Percentiles rank a stretch among this genome's conserved stretches.
Evolutionary conservation across 2,113 vertebrate species (phyloP).

Genomic region (Cephalopterus ornatus): DNA sequence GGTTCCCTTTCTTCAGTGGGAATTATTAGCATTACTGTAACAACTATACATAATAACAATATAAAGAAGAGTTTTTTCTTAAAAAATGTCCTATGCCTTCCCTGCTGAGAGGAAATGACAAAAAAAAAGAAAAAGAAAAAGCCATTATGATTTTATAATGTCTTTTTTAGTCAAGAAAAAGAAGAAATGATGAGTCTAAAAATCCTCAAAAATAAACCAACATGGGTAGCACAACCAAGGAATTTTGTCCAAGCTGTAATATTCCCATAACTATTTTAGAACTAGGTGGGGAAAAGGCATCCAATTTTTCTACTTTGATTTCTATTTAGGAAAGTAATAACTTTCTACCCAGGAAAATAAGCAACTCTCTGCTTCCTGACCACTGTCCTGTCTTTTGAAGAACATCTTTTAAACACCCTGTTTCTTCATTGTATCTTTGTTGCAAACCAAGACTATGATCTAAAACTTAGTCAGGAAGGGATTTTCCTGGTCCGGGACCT

Average conservation of each 20-base stretch:
- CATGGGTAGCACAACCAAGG: neutral
- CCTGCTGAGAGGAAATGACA: neutral
- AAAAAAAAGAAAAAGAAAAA: neutral
- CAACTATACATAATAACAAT: neutral
- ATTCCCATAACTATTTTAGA: neutral
- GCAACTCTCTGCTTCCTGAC: neutral
- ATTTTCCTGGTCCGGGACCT: neutral
- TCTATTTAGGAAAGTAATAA: neutral
- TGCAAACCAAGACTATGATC: neutral
- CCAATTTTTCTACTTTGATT: neutral
- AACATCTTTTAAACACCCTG: neutral
- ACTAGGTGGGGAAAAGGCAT: neutral
- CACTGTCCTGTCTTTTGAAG: neutral
- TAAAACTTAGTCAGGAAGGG: neutral
- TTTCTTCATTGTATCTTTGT: neutral
- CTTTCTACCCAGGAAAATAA: neutral
- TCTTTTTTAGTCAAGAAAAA: neutral
- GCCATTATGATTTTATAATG: neutral
- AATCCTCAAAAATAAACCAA: neutral
- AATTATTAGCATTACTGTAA: neutral
- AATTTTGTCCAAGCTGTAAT: neutral
- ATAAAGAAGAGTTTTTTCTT: neutral
- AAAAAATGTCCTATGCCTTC: neutral
- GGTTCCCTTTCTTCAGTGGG: neutral
- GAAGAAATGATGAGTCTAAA: neutral